phyloP scores from a whole-genome alignment of 2,888 invertebrate genomes.

The Cotesia congregata region DNA sequence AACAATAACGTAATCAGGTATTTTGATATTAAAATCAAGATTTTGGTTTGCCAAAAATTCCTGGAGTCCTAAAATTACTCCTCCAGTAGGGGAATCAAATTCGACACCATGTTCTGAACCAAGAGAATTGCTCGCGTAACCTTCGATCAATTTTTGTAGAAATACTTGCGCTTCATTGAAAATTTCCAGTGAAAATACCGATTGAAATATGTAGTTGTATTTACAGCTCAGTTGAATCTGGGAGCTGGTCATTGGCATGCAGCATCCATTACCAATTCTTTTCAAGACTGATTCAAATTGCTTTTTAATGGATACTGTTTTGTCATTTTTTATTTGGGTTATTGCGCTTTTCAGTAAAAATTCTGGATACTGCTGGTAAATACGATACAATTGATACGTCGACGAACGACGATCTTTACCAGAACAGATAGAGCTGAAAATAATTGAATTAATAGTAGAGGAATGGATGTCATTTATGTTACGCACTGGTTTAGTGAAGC shows the following conservation, averaged over 20 bases:
- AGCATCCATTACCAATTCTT: slow-evolving; percentile 68
- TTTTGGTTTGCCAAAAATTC: slow-evolving; percentile 67
- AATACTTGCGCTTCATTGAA: slow-evolving; percentile 67
- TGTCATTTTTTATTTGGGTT: slow-evolving; percentile 74
- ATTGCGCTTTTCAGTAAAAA: slow-evolving; percentile 75
- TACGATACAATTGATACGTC: slow-evolving; percentile 76
- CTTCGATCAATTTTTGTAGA: slow-evolving; percentile 54
- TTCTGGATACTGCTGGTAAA: slow-evolving; percentile 82
- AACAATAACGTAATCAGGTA: slow-evolving; percentile 74
- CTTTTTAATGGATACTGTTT: slow-evolving; percentile 75
- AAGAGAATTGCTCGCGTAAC: slow-evolving; percentile 47
- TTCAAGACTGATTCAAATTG: slow-evolving; percentile 66
- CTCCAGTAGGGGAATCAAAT: slow-evolving; percentile 70
- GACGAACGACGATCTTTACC: slow-evolving; percentile 76
- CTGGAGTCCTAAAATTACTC: slow-evolving; percentile 71
- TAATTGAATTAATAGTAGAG: slow-evolving; percentile 74
- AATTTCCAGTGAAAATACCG: slow-evolving; percentile 71
- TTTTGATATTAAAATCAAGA: slow-evolving; percentile 69
- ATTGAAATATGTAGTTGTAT: slow-evolving; percentile 70
- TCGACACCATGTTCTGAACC: slow-evolving; percentile 57
- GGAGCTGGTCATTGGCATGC: slow-evolving; percentile 71
- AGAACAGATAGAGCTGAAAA: slow-evolving; percentile 78
- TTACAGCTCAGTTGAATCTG: slow-evolving; percentile 71
- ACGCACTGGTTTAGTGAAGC: slow-evolving; percentile 67
- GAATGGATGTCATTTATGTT: slow-evolving; percentile 72